Conservation (phyloP, 2,113 vertebrate genomes). For the Seriola dumerili region DNA sequence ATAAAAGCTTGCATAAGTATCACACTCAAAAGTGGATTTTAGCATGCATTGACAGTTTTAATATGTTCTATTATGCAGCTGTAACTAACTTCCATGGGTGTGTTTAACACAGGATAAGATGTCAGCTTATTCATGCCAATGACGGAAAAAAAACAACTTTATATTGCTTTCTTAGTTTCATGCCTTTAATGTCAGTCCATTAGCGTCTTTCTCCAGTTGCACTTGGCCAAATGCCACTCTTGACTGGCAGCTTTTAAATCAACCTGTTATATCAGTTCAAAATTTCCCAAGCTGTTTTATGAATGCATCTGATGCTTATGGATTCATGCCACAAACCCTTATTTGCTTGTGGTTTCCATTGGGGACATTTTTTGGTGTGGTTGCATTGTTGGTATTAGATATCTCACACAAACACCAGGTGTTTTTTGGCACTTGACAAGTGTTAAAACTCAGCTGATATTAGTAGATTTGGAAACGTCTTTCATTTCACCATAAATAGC, state of each 20-base stretch:
- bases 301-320: not conserved
- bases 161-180: not conserved
- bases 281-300: not conserved
- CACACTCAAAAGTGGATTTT: not conserved
- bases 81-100: not conserved
- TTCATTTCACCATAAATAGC: not conserved
- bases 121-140: not conserved
- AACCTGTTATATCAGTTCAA: not conserved
- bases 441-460: not conserved
- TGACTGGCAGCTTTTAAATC: not conserved
- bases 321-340: not conserved
- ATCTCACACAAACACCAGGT: not conserved
- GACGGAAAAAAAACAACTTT: not conserved
- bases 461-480: not conserved
- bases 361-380: not conserved
- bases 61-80: not conserved
- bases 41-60: not conserved
- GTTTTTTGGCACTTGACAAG: too few species aligned
- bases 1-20: not conserved
- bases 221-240: not conserved
- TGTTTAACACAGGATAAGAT: not conserved
- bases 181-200: not conserved
- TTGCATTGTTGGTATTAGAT: not conserved
- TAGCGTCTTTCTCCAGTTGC: not conserved
- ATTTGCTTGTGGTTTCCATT: not conserved